phyloP scores from a whole-genome alignment of 2,113 vertebrate genomes.

The Sialia sialis region DNA sequence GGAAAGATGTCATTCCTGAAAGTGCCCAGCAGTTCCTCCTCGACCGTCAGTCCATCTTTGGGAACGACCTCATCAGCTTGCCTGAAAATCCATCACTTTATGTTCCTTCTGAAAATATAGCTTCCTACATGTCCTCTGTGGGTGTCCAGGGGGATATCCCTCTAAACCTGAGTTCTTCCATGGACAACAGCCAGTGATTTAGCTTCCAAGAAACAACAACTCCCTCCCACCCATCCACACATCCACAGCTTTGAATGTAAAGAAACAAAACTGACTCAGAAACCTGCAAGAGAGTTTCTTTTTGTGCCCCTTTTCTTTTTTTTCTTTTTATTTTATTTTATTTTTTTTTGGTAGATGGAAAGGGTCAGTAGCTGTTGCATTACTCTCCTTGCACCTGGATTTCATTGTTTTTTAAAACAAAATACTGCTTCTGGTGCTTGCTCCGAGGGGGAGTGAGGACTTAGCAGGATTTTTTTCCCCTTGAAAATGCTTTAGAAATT shows the following conservation, averaged over 20 bases:
- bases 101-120: slow-evolving; percentile 17
- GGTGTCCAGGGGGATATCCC: slow-evolving; percentile 13
- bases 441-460: neutral
- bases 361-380: neutral
- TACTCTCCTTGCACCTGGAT: neutral
- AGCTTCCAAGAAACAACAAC: neutral
- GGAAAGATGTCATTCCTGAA: slow-evolving; percentile 49
- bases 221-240: neutral
- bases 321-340: neutral
- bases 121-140: slow-evolving; percentile 35
- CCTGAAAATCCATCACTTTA: slow-evolving; percentile 41
- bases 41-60: slow-evolving; percentile 4
- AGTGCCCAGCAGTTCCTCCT: slow-evolving; percentile 22
- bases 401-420: neutral
- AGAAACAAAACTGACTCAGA: slow-evolving; percentile 32
- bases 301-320: neutral
- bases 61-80: slow-evolving; percentile 18
- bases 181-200: slow-evolving; percentile 31
- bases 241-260: slow-evolving; percentile 50
- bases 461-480: neutral
- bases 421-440: neutral
- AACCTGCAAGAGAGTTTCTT: neutral
- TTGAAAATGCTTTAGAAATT: neutral
- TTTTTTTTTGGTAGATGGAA: neutral
- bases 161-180: slow-evolving; percentile 31